A percentile compares a stretch with the other conserved stretches of the same genome.
phyloP scores from a whole-genome alignment of 2,888 invertebrate species.

The Scotopteryx bipunctaria region DNA sequence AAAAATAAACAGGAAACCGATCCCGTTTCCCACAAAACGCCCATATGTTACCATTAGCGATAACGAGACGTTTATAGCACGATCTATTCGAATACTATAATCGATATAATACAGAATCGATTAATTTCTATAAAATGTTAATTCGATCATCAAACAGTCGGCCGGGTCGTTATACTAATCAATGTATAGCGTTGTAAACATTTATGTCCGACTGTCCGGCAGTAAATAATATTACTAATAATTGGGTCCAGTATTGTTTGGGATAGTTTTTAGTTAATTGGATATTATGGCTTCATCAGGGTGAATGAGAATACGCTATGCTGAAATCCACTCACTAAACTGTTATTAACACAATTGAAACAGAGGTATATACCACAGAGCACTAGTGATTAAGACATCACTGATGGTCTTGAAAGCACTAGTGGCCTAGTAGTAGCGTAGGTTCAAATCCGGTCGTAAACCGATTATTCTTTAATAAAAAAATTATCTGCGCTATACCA shows the following conservation, averaged over 20 bases:
- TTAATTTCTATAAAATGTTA: constrained; percentile 79
- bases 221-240: constrained; percentile 70
- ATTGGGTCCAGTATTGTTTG: constrained; percentile 60
- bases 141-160: constrained; percentile 77
- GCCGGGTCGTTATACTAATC: constrained; percentile 75
- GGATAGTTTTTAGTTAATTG: constrained; percentile 65
- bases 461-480: too few relatives aligned
- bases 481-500: too few relatives aligned
- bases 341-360: too few relatives aligned
- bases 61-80: constrained; percentile 77
- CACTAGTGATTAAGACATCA: too few relatives aligned
- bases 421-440: too few relatives aligned
- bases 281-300: constrained; percentile 37
- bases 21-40: constrained; percentile 59
- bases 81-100: constrained; percentile 62
- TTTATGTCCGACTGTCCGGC: constrained; percentile 61
- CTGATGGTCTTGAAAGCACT: too few relatives aligned
- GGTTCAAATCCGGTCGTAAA: too few relatives aligned
- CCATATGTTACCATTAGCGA: constrained; percentile 77
- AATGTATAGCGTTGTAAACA: constrained; percentile 72
- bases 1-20: constrained; percentile 68
- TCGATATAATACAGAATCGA: constrained; percentile 73
- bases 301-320: neutral
- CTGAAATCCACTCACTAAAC: too few relatives aligned
- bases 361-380: too few relatives aligned